phyloP scores from a whole-genome alignment of 2,888 invertebrate genomes.

The Lysandra bellargus region DNA sequence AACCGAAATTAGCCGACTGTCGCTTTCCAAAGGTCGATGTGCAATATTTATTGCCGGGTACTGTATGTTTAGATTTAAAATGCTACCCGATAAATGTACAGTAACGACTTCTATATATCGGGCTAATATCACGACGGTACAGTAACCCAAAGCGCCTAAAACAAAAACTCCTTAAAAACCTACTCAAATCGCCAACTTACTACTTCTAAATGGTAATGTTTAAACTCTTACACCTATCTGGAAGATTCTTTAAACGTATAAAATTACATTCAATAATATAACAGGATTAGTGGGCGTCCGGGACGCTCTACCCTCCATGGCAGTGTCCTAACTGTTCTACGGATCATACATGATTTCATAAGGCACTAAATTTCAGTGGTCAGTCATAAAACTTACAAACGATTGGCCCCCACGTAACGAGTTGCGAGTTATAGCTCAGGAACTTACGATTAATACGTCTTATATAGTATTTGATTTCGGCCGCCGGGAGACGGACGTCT shows the following conservation, averaged over 20 bases:
- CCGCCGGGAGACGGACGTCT: constrained; percentile 56
- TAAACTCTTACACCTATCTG: constrained; percentile 73
- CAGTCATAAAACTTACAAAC: constrained; percentile 51
- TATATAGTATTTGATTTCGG: constrained; percentile 50
- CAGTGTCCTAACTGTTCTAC: constrained; percentile 58
- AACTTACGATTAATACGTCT: constrained; percentile 56
- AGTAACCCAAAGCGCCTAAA: constrained; percentile 28
- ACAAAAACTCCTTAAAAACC: constrained; percentile 30
- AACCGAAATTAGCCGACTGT: too few relatives aligned
- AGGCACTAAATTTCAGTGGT: constrained; percentile 62
- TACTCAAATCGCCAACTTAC: constrained; percentile 54
- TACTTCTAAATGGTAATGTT: constrained; percentile 78
- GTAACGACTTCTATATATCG: constrained; percentile 2
- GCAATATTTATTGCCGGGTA: too few relatives aligned
- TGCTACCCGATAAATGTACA: constrained; percentile 23
- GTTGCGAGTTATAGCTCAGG: constrained; percentile 59
- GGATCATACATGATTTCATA: constrained; percentile 52
- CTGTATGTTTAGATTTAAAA: constrained; percentile 9
- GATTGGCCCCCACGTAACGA: constrained; percentile 61
- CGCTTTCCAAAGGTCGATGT: too few relatives aligned
- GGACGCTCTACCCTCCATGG: constrained; percentile 51
- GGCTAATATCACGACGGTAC: constrained; percentile 30
- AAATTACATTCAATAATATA: constrained; percentile 51
- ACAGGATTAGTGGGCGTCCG: constrained; percentile 52
- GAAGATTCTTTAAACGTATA: constrained; percentile 58